These are phyloP conservation scores for Solenopsis fugax DNA, from an alignment of 1,140 invertebrate species.

Conservation along the genomic window DNA sequence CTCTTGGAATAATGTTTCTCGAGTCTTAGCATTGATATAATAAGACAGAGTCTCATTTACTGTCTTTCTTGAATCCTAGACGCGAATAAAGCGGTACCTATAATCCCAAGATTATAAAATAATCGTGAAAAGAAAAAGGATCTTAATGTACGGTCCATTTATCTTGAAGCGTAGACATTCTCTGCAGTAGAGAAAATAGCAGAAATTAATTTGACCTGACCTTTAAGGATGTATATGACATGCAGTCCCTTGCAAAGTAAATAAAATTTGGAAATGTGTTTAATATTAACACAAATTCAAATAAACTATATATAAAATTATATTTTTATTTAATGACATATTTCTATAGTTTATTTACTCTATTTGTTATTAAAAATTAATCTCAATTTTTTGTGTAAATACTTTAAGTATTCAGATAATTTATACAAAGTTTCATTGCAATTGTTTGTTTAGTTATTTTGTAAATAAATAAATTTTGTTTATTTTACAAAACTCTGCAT, in stretches of 20 bases:
- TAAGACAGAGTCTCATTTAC: not conserved
- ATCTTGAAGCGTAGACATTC: not conserved
- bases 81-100: not conserved
- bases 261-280: no score
- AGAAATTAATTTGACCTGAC: not conserved
- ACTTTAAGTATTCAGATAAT: no score
- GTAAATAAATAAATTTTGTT: no score
- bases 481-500: no score
- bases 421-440: no score
- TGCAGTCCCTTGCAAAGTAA: no score
- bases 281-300: no score
- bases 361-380: no score
- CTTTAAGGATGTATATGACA: not conserved
- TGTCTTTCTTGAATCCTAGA: not conserved
- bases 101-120: not conserved
- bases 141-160: not conserved
- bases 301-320: no score
- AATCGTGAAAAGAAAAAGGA: not conserved
- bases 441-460: no score
- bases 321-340: not conserved
- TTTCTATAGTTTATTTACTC: not conserved
- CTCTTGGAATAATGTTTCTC: not conserved
- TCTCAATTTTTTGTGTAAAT: no score
- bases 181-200: not conserved
- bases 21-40: not conserved